Evolutionary conservation across 2,888 invertebrate species (phyloP), one percentile per base, ranked within the genome.

Genomic region (Drosophila greeni): DNA sequence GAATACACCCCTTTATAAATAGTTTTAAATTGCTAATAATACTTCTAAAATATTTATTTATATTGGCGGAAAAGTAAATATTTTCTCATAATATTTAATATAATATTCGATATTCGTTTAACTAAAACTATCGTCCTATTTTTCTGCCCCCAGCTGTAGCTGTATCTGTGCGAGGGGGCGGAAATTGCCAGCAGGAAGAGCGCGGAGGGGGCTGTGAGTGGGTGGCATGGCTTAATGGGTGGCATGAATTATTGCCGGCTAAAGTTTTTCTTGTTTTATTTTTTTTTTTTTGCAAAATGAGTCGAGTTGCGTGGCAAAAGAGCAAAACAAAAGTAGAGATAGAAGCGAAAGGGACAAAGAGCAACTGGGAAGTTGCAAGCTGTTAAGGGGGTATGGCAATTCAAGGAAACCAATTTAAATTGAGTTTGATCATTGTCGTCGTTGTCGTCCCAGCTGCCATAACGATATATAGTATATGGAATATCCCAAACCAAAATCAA

Each of bases 161-260:
- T 53, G 66, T 66, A 54, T 66, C 70, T 52, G 68, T 65, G 59
- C 43, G 66, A 79, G 80, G 74, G 79, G 85, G 81, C 81, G 85
- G 75, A 84, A 76, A 82, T 82, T 71, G 72, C 43, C 61, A 67
- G 65, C 57, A 47, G 54, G 45, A 47, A 43, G 36, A 62, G 59
- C 31, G 12, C 16, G 1, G 18, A 14, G 18, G 6, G 47, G 14
- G 62, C 48, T 52, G 59, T 70, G 67, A 70, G 72, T 84, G 82
- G 73, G 70, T 84, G 82, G 82, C 76, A 72, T 70, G 52, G 57
- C 73, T 73, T 72, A 76, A 74, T 84, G 83, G 73, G 68, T 85
- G 82, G 82, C 83, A 81, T 76, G 73, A 74, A 72, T 82, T 76
- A 73, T 82, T 76, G 83, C 77, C 80, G 85, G 83, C 74, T 80